Percentiles rank a stretch among this genome's conserved stretches.
Evolutionary conservation across 2,797 vertebrate genomes (phyloP).

Genomic region (Benthosema pterotum): DNA sequence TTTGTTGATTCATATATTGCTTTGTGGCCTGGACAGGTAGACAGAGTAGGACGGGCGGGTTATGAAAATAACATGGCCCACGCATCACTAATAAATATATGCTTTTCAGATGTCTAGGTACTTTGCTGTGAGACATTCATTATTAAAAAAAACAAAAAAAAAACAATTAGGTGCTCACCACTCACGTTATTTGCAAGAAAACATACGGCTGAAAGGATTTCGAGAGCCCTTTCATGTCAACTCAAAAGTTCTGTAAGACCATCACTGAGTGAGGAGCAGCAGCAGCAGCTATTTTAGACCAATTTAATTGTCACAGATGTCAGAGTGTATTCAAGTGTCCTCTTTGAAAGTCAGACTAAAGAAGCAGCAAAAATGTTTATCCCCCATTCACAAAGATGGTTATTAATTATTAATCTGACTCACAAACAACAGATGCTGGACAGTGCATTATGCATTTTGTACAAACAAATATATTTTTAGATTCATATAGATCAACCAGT

Average conservation of each 20-base stretch:
- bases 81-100: no score
- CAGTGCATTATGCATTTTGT: slow-evolving; percentile 69
- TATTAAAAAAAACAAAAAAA: slow-evolving; percentile 50
- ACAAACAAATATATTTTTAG: slow-evolving; percentile 64
- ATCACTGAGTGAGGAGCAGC: not conserved
- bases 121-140: slow-evolving; percentile 55
- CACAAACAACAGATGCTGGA: slow-evolving; percentile 72
- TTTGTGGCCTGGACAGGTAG: no score
- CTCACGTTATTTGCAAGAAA: slow-evolving; percentile 46
- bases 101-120: slow-evolving; percentile 52
- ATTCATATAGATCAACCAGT: no score
- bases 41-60: no score
- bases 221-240: slow-evolving; percentile 51
- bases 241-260: slow-evolving; percentile 30
- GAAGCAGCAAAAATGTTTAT: slow-evolving; percentile 35
- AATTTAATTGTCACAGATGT: slow-evolving; percentile 63
- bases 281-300: slow-evolving; percentile 9
- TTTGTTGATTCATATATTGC: no score
- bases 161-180: slow-evolving; percentile 42
- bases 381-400: slow-evolving; percentile 56
- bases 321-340: slow-evolving; percentile 41
- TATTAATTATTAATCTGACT: slow-evolving; percentile 55
- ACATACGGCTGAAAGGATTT: slow-evolving; percentile 61
- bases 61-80: no score
- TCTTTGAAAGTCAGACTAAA: slow-evolving; percentile 38